Percentiles rank a stretch among this genome's conserved stretches.
phyloP scores from a whole-genome alignment of 30 jellyfish, hydroid and myxozoan genomes.

The Aurelia sp. region DNA sequence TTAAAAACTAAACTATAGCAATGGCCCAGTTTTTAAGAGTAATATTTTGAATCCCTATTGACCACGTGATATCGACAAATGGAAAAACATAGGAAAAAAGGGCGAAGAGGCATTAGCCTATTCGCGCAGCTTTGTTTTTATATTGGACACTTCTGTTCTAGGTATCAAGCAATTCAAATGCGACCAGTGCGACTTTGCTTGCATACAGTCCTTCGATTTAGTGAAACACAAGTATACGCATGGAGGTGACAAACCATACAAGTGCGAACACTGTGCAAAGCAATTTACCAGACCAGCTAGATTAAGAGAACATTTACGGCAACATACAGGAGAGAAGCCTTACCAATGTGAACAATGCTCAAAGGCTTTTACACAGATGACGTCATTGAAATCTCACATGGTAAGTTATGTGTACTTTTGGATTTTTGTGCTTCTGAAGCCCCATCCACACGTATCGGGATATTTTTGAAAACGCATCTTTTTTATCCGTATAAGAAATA shows the following conservation, averaged over 20 bases:
- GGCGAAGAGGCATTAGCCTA: too few relatives aligned
- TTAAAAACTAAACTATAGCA: too few relatives aligned
- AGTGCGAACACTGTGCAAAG: constrained; percentile 87
- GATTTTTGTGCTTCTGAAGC: not conserved
- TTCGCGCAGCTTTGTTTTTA: too few relatives aligned
- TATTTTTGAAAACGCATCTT: too few relatives aligned
- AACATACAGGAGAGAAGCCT: constrained; percentile 97
- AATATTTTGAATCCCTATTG: too few relatives aligned
- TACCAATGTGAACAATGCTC: constrained; percentile 88
- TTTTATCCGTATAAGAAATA: too few relatives aligned
- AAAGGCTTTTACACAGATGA: constrained; percentile 82
- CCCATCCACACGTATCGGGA: too few relatives aligned
- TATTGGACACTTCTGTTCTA: not conserved
- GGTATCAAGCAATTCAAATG: constrained; percentile 96
- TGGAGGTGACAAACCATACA: constrained; percentile 98
- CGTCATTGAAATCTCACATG: constrained; percentile 88
- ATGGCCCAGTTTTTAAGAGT: too few relatives aligned
- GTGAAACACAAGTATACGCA: constrained; percentile 94
- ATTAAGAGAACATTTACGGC: constrained; percentile 88
- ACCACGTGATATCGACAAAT: too few relatives aligned
- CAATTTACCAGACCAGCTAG: constrained; percentile 96
- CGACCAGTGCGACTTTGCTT: constrained; percentile 96
- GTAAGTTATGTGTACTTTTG: constrained; percentile 28
- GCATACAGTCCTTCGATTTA: constrained; percentile 96
- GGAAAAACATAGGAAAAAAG: too few relatives aligned